These are phyloP conservation scores for Eclectus roratus DNA, from an alignment of 2,113 vertebrate species.

Conservation along the genomic window DNA sequence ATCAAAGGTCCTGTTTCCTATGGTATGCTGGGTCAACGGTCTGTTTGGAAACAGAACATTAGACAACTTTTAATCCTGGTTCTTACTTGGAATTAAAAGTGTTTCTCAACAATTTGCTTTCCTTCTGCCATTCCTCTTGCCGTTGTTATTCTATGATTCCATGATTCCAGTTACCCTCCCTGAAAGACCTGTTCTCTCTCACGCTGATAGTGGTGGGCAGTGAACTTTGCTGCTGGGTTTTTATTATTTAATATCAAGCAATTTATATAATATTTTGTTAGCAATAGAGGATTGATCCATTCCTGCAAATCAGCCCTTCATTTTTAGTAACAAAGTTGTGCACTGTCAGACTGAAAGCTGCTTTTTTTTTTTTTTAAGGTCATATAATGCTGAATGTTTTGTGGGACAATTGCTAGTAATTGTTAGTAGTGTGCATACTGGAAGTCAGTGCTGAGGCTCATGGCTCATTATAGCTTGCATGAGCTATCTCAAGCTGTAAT, in stretches of 20 bases:
- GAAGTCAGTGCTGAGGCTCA: not conserved
- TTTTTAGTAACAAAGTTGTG: not conserved
- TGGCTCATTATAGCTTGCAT: not conserved
- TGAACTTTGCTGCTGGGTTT: not conserved
- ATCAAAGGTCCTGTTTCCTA: not conserved
- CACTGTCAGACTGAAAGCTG: not conserved
- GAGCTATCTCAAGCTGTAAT: not conserved
- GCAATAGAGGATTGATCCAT: not conserved
- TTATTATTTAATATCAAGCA: not conserved
- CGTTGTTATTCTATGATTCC: not conserved
- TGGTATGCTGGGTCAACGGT: not conserved
- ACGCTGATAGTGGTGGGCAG: too few relatives aligned
- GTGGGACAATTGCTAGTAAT: not conserved
- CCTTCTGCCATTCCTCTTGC: not conserved
- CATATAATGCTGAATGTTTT: not conserved
- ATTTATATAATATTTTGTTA: not conserved
- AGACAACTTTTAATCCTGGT: not conserved
- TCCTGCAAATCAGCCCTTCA: not conserved
- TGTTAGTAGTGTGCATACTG: not conserved
- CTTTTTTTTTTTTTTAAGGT: not conserved
- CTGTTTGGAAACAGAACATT: not conserved
- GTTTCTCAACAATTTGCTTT: not conserved
- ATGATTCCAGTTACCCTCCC: not conserved
- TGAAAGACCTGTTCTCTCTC: not conserved
- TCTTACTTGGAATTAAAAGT: not conserved